Evolutionary conservation across 2,888 invertebrate species (phyloP).

Genomic region (Thera obeliscata): DNA sequence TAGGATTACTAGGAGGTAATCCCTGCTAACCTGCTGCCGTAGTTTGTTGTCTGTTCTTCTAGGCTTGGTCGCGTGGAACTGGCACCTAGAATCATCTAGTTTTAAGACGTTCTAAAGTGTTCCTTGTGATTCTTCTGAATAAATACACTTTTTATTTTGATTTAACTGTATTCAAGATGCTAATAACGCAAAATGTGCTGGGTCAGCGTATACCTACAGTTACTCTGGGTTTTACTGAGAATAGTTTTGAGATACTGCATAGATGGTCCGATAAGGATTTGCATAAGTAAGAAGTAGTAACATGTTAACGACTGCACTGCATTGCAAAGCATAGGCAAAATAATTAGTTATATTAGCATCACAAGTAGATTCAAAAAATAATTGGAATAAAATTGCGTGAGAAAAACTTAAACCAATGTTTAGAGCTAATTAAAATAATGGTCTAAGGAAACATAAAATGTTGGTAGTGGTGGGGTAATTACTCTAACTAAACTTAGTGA

Average conservation of each 20-base stretch:
- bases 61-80: no score
- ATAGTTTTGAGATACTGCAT: conserved; percentile 3
- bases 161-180: background rate
- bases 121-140: no score
- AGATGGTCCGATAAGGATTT: conserved; percentile 8
- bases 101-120: no score
- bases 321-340: conserved; percentile 19
- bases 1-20: background rate
- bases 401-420: conserved; percentile 68
- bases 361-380: conserved; percentile 47
- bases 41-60: no score
- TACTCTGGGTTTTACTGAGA: conserved; percentile 7
- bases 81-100: no score
- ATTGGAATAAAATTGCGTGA: conserved; percentile 70
- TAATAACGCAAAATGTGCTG: background rate
- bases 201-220: background rate
- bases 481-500: conserved; percentile 70
- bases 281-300: conserved; percentile 3
- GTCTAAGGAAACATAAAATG: conserved; percentile 78
- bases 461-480: conserved; percentile 72
- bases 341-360: conserved; percentile 24
- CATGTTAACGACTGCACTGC: conserved; percentile 2
- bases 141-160: no score
- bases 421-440: conserved; percentile 80
- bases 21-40: background rate